Conservation (phyloP, 1,140 invertebrate genomes). For the Pogonognathellus flavescens region DNA sequence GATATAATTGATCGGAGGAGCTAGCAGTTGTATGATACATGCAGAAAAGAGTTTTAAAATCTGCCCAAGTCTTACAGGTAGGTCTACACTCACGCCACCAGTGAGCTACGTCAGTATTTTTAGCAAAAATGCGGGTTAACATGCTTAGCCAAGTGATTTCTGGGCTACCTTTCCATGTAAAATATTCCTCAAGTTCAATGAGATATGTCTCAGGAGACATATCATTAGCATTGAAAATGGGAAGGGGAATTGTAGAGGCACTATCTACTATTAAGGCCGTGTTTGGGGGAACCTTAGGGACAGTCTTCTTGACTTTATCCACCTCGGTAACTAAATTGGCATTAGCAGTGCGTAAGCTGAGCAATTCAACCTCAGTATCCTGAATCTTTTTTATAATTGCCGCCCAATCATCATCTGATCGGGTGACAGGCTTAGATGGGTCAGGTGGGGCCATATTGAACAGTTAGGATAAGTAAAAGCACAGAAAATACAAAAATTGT, state of each 20-base stretch:
- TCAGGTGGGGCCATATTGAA: too few relatives aligned
- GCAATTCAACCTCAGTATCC: neutral
- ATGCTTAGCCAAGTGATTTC: neutral
- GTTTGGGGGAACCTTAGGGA: neutral
- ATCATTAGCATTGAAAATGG: neutral
- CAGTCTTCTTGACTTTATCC: neutral
- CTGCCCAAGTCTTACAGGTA: neutral
- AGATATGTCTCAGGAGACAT: neutral
- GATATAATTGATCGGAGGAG: neutral
- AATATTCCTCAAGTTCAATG: neutral
- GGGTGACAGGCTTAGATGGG: too few relatives aligned
- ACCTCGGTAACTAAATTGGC: neutral
- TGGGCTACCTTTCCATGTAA: neutral
- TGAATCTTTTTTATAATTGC: neutral
- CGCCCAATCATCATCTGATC: too few relatives aligned
- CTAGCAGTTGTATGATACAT: neutral
- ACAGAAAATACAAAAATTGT: too few relatives aligned
- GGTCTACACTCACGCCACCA: neutral
- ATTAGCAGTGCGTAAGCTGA: neutral
- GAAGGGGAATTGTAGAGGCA: neutral
- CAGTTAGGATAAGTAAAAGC: too few relatives aligned
- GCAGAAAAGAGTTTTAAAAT: neutral
- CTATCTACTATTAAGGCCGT: neutral
- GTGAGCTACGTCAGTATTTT: neutral
- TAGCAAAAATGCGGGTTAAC: neutral